Conservation (phyloP, 2,113 vertebrate genomes). For the Sander vitreus region DNA sequence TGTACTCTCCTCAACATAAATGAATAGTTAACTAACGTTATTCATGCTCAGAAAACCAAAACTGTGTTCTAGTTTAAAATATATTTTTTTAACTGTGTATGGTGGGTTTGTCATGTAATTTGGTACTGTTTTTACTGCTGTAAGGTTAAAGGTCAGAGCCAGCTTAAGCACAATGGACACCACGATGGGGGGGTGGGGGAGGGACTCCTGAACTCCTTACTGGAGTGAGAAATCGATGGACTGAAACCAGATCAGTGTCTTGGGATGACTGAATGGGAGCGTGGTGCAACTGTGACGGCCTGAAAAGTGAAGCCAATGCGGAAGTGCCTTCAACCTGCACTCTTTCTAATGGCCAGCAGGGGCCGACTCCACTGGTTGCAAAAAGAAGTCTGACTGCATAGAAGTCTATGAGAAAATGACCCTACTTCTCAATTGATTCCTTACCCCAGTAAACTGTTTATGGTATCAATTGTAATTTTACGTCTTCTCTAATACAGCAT, state of each 20-base stretch:
- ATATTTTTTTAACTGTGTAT: background rate
- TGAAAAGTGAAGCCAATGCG: no score
- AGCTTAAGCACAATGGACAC: background rate
- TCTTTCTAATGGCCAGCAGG: no score
- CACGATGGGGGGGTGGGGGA: background rate
- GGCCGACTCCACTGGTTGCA: no score
- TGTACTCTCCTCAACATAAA: background rate
- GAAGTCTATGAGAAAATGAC: no score
- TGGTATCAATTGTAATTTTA: no score
- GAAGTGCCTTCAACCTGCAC: no score
- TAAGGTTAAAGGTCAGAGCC: background rate
- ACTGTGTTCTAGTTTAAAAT: background rate
- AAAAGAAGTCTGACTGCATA: no score
- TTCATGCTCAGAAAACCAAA: background rate
- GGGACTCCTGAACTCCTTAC: background rate
- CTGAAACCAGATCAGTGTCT: conserved; percentile 17
- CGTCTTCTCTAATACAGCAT: no score
- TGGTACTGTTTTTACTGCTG: background rate
- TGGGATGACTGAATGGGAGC: background rate
- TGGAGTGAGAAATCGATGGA: background rate
- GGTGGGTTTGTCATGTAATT: background rate
- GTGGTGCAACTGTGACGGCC: no score
- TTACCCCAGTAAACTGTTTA: no score
- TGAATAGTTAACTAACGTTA: no score
- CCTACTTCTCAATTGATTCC: no score